Evolutionary conservation across 2,113 vertebrate genomes (phyloP).

Genomic region (Sturnus vulgaris): DNA sequence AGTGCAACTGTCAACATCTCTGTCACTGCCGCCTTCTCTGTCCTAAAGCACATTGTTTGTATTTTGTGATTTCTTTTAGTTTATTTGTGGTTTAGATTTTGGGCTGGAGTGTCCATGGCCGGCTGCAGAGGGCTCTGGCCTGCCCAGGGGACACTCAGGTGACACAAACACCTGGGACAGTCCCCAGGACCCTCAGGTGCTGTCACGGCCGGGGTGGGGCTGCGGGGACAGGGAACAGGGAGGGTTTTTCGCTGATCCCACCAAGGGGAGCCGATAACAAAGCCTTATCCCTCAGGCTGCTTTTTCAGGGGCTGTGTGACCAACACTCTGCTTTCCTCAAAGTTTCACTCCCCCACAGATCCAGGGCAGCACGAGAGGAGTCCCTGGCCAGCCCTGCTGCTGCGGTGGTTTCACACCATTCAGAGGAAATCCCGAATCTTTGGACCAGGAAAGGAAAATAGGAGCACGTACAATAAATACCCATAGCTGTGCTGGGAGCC

Average conservation of each 20-base stretch:
- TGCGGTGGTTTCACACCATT: conserved; percentile 45
- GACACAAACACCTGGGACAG: background rate
- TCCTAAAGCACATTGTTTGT: background rate
- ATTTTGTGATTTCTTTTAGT: background rate
- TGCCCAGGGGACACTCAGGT: background rate
- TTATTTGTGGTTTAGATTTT: background rate
- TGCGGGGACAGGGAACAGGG: background rate
- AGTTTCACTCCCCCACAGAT: conserved; percentile 60
- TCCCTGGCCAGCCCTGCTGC: conserved; percentile 53
- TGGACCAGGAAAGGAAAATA: conserved; percentile 42
- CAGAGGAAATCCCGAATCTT: conserved; percentile 56
- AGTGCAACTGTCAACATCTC: background rate
- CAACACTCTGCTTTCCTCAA: conserved; percentile 4
- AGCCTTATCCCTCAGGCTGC: background rate
- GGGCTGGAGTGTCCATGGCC: background rate
- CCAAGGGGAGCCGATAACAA: background rate
- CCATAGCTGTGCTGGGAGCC: background rate
- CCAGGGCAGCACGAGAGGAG: conserved; percentile 55
- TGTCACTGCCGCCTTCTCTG: background rate
- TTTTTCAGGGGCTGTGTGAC: background rate
- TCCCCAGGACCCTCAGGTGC: background rate
- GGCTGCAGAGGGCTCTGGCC: background rate
- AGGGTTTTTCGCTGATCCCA: fast-evolving
- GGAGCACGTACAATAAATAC: conserved; percentile 15
- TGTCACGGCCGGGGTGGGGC: fast-evolving